Evolutionary conservation across 2,888 invertebrate genomes (phyloP).

Genomic region (Amiota mariae): DNA sequence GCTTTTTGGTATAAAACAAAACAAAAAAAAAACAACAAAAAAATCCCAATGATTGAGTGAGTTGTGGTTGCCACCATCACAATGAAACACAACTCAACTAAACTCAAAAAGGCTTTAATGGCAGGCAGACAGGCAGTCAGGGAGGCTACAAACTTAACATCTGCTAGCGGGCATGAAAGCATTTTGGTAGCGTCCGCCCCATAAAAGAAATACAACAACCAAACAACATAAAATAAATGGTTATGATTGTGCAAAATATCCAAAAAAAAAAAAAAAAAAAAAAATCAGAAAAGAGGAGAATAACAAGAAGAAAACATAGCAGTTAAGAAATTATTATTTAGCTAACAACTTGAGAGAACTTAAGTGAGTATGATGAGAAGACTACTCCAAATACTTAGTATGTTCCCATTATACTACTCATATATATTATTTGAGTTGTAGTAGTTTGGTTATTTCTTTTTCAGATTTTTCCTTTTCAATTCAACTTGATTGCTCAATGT

Average conservation of each 20-base stretch:
- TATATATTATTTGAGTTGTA: too few species aligned
- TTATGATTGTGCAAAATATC: slow-evolving; percentile 19
- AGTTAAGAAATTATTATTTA: slow-evolving; percentile 13
- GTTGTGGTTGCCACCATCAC: too few species aligned
- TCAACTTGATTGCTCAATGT: slow-evolving; percentile 24
- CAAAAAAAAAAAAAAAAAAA: slow-evolving; percentile 7
- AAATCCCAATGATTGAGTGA: too few species aligned
- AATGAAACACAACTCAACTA: too few species aligned
- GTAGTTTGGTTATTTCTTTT: neutral
- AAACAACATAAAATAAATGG: neutral
- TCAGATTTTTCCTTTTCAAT: neutral
- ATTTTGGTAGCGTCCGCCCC: slow-evolving; percentile 11
- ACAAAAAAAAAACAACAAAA: too few species aligned
- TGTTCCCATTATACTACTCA: slow-evolving; percentile 2
- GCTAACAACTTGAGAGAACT: neutral
- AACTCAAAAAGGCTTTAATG: neutral
- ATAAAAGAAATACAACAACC: slow-evolving; percentile 4
- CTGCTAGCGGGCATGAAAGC: slow-evolving; percentile 17
- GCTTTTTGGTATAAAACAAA: too few species aligned
- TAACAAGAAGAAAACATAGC: slow-evolving; percentile 7
- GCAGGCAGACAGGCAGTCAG: neutral
- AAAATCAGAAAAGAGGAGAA: neutral
- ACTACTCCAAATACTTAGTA: neutral
- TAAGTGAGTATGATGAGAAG: neutral
- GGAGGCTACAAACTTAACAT: slow-evolving; percentile 1